Conservation (phyloP, 2,797 vertebrate species). For the Schizopygopsis pylzovi region DNA sequence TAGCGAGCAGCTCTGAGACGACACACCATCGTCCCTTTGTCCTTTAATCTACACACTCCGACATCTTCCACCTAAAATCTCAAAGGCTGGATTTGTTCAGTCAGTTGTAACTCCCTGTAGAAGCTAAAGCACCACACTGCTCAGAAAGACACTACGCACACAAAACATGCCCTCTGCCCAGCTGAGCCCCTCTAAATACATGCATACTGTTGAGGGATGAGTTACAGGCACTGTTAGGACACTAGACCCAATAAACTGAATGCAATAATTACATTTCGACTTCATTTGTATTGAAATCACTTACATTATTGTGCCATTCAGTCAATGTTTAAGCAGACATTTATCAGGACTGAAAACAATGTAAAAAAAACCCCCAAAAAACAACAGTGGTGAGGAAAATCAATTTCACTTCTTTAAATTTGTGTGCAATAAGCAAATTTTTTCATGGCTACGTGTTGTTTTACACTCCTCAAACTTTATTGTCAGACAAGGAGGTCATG, state of each 20-base stretch:
- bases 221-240: not conserved
- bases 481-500: not conserved
- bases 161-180: not conserved
- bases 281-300: not conserved
- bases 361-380: not conserved
- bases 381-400: not conserved
- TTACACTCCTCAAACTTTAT: not conserved
- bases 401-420: constrained; percentile 21
- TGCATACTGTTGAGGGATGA: not conserved
- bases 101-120: not conserved
- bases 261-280: not conserved
- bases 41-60: constrained; percentile 9
- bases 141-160: not conserved
- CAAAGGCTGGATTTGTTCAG: not conserved
- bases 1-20: not conserved
- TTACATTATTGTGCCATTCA: not conserved
- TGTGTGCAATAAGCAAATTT: not conserved
- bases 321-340: not conserved
- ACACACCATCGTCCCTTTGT: not conserved
- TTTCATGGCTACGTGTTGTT: not conserved
- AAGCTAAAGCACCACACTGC: not conserved
- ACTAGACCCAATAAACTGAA: not conserved
- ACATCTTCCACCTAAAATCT: not conserved
- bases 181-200: not conserved
- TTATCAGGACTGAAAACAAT: not conserved